phyloP scores from a whole-genome alignment of 2,888 invertebrate species.

The Neria commutata region DNA sequence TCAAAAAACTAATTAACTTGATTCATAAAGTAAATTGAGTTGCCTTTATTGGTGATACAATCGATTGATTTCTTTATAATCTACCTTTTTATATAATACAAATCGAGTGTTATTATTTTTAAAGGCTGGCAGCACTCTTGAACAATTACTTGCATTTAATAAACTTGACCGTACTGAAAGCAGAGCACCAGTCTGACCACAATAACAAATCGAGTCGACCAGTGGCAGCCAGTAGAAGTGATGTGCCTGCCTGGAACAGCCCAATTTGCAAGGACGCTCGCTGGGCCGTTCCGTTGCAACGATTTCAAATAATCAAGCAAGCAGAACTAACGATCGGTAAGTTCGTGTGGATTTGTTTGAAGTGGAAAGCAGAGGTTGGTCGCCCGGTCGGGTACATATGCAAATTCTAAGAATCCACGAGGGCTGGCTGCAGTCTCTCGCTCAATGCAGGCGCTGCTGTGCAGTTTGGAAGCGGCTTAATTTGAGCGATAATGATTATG shows the following conservation, averaged over 20 bases:
- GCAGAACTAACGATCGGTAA: background rate
- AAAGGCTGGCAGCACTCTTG: background rate
- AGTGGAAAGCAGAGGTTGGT: background rate
- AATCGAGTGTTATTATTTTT: too few species aligned
- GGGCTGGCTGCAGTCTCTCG: background rate
- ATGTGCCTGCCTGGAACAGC: too few species aligned
- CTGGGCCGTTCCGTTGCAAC: background rate
- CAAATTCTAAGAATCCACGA: slow-evolving; percentile 4
- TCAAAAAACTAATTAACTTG: too few species aligned
- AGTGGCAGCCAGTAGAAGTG: too few species aligned
- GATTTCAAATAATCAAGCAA: background rate
- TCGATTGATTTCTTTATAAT: too few species aligned
- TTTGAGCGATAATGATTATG: slow-evolving; percentile 23
- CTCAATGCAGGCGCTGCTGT: background rate
- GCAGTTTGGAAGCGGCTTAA: background rate
- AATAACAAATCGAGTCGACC: background rate
- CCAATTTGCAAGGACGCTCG: background rate
- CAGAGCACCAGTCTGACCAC: background rate
- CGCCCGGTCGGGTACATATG: slow-evolving; percentile 1
- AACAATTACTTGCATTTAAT: background rate
- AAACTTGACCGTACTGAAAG: background rate
- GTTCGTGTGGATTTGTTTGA: background rate
- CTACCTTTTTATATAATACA: background rate
- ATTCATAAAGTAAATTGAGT: too few species aligned
- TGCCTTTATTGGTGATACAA: too few species aligned